Evolutionary conservation across 2,888 invertebrate genomes (phyloP).

Genomic region (Phrixothrix hirtus): DNA sequence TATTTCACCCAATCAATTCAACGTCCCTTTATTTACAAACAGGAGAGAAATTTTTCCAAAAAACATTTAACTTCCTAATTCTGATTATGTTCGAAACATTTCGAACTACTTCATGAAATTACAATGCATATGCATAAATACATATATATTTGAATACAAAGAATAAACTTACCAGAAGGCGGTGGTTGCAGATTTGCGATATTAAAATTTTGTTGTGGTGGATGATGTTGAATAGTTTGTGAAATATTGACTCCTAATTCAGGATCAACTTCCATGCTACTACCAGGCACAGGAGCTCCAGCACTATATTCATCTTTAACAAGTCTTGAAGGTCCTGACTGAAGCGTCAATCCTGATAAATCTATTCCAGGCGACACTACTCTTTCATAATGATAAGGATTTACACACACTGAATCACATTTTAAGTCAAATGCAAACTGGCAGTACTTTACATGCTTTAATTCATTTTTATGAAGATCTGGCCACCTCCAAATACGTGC

Average conservation of each 20-base stretch:
- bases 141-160: too few relatives aligned
- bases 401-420: slow-evolving; percentile 98
- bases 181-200: slow-evolving; percentile 53
- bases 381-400: slow-evolving; percentile 99
- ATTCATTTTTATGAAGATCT: slow-evolving; percentile 97
- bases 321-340: slow-evolving; percentile 77
- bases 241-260: slow-evolving; percentile 60
- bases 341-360: slow-evolving; percentile 88
- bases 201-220: slow-evolving; percentile 66
- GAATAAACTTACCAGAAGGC: too few relatives aligned
- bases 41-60: too few relatives aligned
- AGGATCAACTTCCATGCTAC: slow-evolving; percentile 64
- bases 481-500: slow-evolving; percentile 99
- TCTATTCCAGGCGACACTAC: slow-evolving; percentile 98
- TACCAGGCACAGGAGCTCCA: slow-evolving; percentile 64
- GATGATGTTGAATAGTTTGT: slow-evolving; percentile 71
- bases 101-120: too few relatives aligned
- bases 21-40: too few relatives aligned
- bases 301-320: slow-evolving; percentile 93
- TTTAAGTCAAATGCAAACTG: slow-evolving; percentile 99
- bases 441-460: slow-evolving; percentile 97
- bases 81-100: too few relatives aligned
- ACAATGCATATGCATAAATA: too few relatives aligned
- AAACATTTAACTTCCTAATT: too few relatives aligned
- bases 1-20: too few relatives aligned